Conservation (phyloP, 2,113 vertebrate genomes). For the Mixornis gularis region DNA sequence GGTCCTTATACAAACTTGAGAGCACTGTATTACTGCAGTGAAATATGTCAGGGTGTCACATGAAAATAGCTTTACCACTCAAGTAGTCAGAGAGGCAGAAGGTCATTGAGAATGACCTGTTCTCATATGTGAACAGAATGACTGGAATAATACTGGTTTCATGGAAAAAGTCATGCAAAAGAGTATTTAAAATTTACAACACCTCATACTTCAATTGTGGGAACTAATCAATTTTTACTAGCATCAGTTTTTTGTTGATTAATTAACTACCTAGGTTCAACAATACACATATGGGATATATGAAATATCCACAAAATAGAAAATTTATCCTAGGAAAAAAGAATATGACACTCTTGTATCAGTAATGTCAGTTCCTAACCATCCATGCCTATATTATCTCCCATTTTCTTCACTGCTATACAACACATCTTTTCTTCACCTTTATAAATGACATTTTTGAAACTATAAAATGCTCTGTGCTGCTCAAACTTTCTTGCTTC, state of each 20-base stretch:
- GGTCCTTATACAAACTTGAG: neutral
- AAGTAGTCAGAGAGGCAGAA: neutral
- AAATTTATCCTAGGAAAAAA: neutral
- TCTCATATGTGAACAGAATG: neutral
- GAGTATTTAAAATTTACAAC: neutral
- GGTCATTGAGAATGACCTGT: neutral
- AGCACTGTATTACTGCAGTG: neutral
- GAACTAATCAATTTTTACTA: neutral
- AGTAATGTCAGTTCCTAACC: neutral
- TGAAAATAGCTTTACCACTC: neutral
- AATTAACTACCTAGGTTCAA: neutral
- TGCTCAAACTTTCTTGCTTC: constrained; percentile 61
- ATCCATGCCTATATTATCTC: neutral
- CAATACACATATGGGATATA: neutral
- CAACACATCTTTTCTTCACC: constrained; percentile 36
- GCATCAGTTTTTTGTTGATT: neutral
- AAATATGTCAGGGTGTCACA: neutral
- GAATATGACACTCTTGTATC: neutral
- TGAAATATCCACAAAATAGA: neutral
- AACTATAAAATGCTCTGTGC: constrained; percentile 51
- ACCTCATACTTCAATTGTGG: neutral
- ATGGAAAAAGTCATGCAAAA: neutral
- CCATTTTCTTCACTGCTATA: constrained; percentile 39
- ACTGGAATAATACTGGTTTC: neutral
- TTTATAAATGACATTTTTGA: constrained; percentile 67